Evolutionary conservation across 2,113 vertebrate species (phyloP).

Genomic region (Ia io): DNA sequence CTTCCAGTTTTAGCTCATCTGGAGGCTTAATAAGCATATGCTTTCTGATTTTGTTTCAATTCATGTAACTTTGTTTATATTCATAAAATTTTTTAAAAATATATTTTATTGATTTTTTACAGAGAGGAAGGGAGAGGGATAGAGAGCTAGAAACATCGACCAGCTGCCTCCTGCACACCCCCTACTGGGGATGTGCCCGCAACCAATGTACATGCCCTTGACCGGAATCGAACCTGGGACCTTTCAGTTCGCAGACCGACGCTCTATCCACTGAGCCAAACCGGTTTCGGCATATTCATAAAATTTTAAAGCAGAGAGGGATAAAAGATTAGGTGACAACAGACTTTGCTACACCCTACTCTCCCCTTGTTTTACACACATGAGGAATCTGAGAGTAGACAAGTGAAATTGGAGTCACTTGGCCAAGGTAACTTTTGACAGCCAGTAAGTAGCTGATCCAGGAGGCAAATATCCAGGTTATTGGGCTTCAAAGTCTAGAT

Average conservation of each 20-base stretch:
- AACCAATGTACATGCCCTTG: too few species aligned
- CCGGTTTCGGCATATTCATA: too few species aligned
- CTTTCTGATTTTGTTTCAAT: conserved; percentile 10
- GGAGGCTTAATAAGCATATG: neutral
- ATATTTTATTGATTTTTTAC: too few species aligned
- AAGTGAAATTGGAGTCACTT: conserved; percentile 10
- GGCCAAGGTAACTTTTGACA: neutral
- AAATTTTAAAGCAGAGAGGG: neutral
- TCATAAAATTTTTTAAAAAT: neutral
- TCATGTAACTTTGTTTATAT: neutral
- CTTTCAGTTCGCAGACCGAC: too few species aligned
- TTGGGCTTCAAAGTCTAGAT: neutral
- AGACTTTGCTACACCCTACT: neutral
- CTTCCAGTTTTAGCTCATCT: conserved; percentile 20
- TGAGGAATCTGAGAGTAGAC: neutral
- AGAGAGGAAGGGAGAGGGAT: too few species aligned
- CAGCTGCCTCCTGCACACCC: too few species aligned
- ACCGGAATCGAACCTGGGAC: too few species aligned
- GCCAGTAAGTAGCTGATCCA: neutral
- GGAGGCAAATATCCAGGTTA: neutral
- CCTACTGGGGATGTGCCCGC: too few species aligned
- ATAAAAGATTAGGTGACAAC: neutral
- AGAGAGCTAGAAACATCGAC: too few species aligned
- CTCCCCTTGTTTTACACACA: neutral
- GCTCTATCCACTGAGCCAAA: too few species aligned